phyloP scores from a whole-genome alignment of 2,797 vertebrate species.

The Spinus pinus region DNA sequence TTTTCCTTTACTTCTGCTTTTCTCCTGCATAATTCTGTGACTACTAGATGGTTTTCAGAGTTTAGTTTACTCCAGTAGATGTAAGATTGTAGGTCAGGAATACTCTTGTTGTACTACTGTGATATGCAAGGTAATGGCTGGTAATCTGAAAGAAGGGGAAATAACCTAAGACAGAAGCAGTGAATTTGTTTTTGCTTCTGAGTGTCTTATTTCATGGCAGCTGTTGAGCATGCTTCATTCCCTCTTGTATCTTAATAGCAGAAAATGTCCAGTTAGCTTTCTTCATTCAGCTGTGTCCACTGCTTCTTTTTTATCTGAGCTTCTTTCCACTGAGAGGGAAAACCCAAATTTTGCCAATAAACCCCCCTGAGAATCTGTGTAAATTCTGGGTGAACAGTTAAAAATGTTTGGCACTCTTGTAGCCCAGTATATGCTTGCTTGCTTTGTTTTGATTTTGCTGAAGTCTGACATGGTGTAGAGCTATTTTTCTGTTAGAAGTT shows the following conservation, averaged over 20 bases:
- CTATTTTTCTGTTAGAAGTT: not conserved
- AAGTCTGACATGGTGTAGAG: not conserved
- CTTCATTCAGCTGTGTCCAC: not conserved
- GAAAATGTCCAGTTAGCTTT: not conserved
- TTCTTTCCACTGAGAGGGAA: not conserved
- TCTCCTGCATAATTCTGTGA: not conserved
- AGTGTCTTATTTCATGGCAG: not conserved
- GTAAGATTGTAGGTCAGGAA: not conserved
- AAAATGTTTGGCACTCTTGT: not conserved
- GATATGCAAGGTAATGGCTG: not conserved
- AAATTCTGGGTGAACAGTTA: not conserved
- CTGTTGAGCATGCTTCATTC: not conserved
- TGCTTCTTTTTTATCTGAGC: not conserved
- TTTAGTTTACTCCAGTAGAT: not conserved
- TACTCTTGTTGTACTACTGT: not conserved
- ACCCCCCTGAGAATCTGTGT: accelerated
- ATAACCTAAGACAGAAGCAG: not conserved
- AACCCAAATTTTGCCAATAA: not conserved
- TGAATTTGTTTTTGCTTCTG: not conserved
- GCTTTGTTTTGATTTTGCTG: not conserved
- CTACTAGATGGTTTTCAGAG: not conserved
- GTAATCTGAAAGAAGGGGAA: not conserved
- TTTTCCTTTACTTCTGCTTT: not conserved
- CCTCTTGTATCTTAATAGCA: not conserved
- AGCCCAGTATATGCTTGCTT: not conserved